phyloP scores from a whole-genome alignment of 1,140 invertebrate species.

The Calephelis nemesis region DNA sequence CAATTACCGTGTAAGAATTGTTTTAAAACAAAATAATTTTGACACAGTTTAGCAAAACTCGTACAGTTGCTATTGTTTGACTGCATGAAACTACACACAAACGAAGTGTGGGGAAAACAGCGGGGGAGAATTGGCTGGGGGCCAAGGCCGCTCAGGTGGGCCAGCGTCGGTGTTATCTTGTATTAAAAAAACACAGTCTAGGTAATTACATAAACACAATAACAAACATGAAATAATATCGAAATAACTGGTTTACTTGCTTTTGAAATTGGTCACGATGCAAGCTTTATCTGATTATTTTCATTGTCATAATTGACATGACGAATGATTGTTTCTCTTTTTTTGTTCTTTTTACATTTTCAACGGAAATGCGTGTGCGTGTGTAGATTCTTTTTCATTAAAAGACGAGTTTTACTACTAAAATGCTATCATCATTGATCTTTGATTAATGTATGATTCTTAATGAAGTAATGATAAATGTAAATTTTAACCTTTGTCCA shows the following conservation, averaged over 20 bases:
- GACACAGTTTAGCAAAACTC: constrained; percentile 34
- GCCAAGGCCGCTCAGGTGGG: constrained; percentile 75
- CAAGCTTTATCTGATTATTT: too few species aligned
- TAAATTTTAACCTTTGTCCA: constrained; percentile 71
- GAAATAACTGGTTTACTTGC: constrained; percentile 6
- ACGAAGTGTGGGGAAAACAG: constrained; percentile 56
- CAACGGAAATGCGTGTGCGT: too few species aligned
- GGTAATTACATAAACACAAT: constrained; percentile 42
- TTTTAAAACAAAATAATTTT: constrained; percentile 8
- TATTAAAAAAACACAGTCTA: constrained; percentile 50
- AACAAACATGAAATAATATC: constrained; percentile 35
- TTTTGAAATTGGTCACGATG: constrained; percentile 7
- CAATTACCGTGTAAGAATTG: constrained; percentile 20
- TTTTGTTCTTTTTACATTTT: too few species aligned
- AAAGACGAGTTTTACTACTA: too few species aligned
- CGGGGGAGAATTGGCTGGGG: constrained; percentile 63
- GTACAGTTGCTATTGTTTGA: constrained; percentile 71
- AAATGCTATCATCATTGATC: too few species aligned
- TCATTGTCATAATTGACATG: too few species aligned
- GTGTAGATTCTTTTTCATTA: too few species aligned
- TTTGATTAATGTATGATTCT: too few species aligned
- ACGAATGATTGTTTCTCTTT: too few species aligned
- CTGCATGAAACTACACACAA: constrained; percentile 71
- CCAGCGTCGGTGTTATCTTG: constrained; percentile 57
- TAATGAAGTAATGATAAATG: too few species aligned